Evolutionary conservation across 2,888 invertebrate genomes (phyloP).

Genomic region (Sarcophaga subvicina): DNA sequence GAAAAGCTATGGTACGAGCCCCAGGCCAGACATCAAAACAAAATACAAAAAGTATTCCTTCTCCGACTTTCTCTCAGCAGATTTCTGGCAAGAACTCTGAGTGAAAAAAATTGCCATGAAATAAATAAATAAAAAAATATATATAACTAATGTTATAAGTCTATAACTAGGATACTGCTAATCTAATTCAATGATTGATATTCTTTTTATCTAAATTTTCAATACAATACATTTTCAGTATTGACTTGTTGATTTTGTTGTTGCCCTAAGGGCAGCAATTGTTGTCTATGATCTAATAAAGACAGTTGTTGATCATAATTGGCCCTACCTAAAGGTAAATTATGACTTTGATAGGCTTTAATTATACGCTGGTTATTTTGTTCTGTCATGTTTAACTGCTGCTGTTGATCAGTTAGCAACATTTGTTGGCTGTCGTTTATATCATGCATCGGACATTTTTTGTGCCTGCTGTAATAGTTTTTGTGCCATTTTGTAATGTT

Average conservation of each 20-base stretch:
- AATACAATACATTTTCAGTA: constrained; percentile 1
- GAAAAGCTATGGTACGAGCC: no score
- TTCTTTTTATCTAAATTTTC: constrained; percentile 41
- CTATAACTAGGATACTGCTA: not conserved
- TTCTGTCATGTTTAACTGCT: constrained; percentile 10
- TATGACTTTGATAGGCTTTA: constrained; percentile 13
- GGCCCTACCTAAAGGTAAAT: constrained; percentile 18
- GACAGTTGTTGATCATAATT: constrained; percentile 40
- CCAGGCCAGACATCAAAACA: no score
- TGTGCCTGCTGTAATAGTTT: constrained; percentile 78
- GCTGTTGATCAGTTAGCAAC: not conserved
- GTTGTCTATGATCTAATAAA: constrained; percentile 40
- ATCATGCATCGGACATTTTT: constrained; percentile 83
- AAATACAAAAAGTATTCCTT: no score
- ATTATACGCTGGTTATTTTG: not conserved
- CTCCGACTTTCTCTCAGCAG: no score
- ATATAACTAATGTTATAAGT: constrained; percentile 3
- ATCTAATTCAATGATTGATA: constrained; percentile 44
- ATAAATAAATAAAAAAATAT: no score
- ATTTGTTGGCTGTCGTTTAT: constrained; percentile 80
- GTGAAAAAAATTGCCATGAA: no score
- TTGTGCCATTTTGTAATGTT: constrained; percentile 72
- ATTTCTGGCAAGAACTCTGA: no score
- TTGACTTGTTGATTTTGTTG: constrained; percentile 14
- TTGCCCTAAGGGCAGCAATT: constrained; percentile 19